These are phyloP conservation scores for Nerophis lumbriciformis DNA, from an alignment of 2,113 vertebrate species.

Conservation along the genomic window DNA sequence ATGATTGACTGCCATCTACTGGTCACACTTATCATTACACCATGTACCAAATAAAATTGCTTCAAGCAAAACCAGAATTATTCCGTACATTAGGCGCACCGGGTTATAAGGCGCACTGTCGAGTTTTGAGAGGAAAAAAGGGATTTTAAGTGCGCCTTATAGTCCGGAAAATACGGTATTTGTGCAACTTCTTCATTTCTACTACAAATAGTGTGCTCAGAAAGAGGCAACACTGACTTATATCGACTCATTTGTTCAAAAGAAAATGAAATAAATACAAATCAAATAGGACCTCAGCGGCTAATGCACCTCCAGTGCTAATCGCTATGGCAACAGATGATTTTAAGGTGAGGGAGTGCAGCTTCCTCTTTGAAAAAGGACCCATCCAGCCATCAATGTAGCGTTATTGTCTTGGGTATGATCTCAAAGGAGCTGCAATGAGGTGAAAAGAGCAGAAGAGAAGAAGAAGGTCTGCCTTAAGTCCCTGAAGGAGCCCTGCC, in stretches of 20 bases:
- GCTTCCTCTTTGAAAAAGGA: not conserved
- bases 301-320: not conserved
- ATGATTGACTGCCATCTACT: no score
- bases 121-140: no score
- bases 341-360: not conserved
- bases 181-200: no score
- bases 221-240: not conserved
- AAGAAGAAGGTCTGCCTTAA: no score
- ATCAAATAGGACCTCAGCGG: not conserved
- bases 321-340: slow-evolving; percentile 6
- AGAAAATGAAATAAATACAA: slow-evolving; percentile 1
- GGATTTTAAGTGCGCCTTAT: no score
- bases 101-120: no score
- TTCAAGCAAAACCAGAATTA: no score
- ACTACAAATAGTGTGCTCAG: not conserved
- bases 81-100: no score
- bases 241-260: not conserved
- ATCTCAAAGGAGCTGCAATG: not conserved
- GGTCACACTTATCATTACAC: no score
- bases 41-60: no score
- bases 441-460: not conserved
- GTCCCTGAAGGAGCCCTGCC: not conserved
- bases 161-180: no score
- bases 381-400: not conserved
- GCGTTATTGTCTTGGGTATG: not conserved